These are phyloP conservation scores for Chaetodon trifascialis DNA, from an alignment of 2,113 vertebrate genomes.

Conservation along the genomic window DNA sequence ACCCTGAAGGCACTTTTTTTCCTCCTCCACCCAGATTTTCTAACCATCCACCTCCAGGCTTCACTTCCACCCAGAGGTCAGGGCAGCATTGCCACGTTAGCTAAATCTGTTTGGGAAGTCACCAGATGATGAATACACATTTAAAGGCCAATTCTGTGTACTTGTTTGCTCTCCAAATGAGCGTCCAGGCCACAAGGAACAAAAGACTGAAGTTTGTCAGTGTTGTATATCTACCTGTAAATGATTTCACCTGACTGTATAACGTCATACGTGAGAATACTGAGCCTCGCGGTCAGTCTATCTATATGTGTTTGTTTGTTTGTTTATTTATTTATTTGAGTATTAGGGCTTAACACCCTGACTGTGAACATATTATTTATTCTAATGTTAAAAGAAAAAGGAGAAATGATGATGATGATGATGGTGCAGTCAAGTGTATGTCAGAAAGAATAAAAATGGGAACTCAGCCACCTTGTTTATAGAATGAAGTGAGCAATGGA, in stretches of 20 bases:
- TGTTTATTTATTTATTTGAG: conserved; percentile 71
- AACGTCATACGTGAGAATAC: conserved; percentile 59
- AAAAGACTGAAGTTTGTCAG: conserved; percentile 38
- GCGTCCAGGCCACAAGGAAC: conserved; percentile 1
- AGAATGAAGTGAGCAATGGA: conserved; percentile 88
- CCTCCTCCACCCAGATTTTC: not conserved
- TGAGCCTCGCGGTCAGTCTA: conserved; percentile 52
- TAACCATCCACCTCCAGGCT: not conserved
- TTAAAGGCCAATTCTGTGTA: conserved; percentile 12
- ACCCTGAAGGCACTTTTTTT: not conserved
- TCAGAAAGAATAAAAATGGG: conserved; percentile 86
- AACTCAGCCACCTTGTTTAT: conserved; percentile 89
- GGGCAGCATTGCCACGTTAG: conserved; percentile 1
- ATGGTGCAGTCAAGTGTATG: conserved; percentile 49
- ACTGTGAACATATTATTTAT: conserved; percentile 77
- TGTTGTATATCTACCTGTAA: conserved; percentile 69
- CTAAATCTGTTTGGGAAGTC: conserved; percentile 3
- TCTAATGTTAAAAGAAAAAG: conserved; percentile 66
- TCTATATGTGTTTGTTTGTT: conserved; percentile 67
- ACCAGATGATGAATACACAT: not conserved
- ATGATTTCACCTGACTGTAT: conserved; percentile 60
- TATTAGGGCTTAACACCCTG: conserved; percentile 75
- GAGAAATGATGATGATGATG: conserved; percentile 34
- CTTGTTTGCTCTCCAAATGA: conserved; percentile 11
- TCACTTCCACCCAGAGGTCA: not conserved